Percentiles rank a stretch among this genome's conserved stretches.
Evolutionary conservation across 23 tunicate species (phyloP).

Genomic region (Ciona savignyi): DNA sequence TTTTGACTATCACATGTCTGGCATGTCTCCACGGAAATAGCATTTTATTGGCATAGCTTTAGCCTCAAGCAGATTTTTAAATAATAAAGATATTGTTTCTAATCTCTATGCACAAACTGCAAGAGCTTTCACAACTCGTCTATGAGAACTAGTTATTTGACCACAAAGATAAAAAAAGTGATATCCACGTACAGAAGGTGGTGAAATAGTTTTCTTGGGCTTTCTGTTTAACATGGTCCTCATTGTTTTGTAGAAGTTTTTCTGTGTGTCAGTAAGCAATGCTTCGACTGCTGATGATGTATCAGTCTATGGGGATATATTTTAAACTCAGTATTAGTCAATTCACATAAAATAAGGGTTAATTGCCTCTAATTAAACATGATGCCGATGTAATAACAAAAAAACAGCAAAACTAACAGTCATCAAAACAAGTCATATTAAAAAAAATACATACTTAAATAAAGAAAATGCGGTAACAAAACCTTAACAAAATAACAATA

Average conservation of each 20-base stretch:
- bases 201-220: constrained; percentile 93
- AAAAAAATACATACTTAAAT: too few species aligned
- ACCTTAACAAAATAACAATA: background rate
- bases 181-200: constrained; percentile 39
- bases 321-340: background rate
- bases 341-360: too few species aligned
- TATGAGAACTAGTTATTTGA: too few species aligned
- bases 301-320: constrained; percentile 39
- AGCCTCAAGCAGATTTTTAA: too few species aligned
- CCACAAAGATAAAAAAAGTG: too few species aligned
- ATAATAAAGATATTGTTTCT: too few species aligned
- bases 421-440: background rate
- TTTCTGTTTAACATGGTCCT: constrained; percentile 83
- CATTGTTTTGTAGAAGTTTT: constrained; percentile 95
- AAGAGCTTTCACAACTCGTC: too few species aligned
- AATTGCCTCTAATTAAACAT: background rate
- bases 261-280: constrained; percentile 79
- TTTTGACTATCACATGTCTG: background rate
- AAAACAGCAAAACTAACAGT: background rate
- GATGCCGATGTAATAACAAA: background rate
- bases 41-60: background rate
- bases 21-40: background rate
- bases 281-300: constrained; percentile 75
- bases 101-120: too few species aligned
- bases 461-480: background rate